Percentiles rank a stretch among this genome's conserved stretches.
Evolutionary conservation across 2,888 invertebrate species (phyloP).

Genomic region (Apodemia mormo): DNA sequence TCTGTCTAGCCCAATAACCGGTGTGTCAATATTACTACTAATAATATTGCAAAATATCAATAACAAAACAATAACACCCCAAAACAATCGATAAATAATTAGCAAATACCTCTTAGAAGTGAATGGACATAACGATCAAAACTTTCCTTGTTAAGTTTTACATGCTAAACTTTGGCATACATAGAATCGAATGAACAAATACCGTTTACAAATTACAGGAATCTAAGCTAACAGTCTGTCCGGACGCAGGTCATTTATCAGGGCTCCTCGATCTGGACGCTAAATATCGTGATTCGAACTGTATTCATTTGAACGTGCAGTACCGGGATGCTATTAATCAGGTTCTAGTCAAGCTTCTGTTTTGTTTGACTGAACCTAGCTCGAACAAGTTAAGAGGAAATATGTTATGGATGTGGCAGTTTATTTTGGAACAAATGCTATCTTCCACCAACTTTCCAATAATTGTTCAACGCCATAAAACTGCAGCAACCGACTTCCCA

Average conservation of each 20-base stretch:
- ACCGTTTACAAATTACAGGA: neutral
- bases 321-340: conserved; percentile 69
- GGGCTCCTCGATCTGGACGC: conserved; percentile 37
- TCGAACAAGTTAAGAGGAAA: conserved; percentile 19
- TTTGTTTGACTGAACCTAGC: conserved; percentile 59
- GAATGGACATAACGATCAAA: no score
- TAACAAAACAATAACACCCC: no score
- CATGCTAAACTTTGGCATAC: neutral
- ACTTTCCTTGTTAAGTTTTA: neutral
- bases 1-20: no score
- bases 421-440: neutral
- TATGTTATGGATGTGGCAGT: conserved; percentile 9
- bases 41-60: no score
- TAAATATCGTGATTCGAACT: conserved; percentile 58
- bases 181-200: neutral
- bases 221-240: conserved; percentile 12
- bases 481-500: no score
- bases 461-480: no score
- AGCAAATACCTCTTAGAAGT: no score
- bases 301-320: conserved; percentile 66
- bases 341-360: conserved; percentile 58
- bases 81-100: no score
- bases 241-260: conserved; percentile 38
- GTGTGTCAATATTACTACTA: no score
- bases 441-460: no score